These are phyloP conservation scores for Blastobasis adustella DNA, from an alignment of 2,888 invertebrate genomes.

Conservation along the genomic window DNA sequence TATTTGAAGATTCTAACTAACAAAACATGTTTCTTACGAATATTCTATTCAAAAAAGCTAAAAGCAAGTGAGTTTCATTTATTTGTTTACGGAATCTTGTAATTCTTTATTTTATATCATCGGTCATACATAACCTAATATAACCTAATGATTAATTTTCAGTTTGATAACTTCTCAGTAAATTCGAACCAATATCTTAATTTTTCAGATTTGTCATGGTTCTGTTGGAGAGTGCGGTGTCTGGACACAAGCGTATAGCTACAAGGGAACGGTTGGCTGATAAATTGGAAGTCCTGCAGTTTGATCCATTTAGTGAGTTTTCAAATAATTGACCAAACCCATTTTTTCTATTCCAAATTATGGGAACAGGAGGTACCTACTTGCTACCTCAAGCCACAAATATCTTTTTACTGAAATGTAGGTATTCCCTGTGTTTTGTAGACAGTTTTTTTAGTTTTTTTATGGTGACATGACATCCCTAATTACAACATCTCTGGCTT, in stretches of 20 bases:
- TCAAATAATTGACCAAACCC: too few species aligned
- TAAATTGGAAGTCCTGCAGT: slow-evolving; percentile 83
- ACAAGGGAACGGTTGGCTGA: slow-evolving; percentile 84
- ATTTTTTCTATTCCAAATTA: too few species aligned
- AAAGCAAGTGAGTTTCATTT: slow-evolving; percentile 80
- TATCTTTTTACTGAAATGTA: too few species aligned
- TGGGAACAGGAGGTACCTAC: too few species aligned
- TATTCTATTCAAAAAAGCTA: slow-evolving; percentile 80
- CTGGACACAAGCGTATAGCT: slow-evolving; percentile 80
- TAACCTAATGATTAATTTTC: neutral
- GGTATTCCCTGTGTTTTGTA: too few species aligned
- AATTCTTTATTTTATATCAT: neutral
- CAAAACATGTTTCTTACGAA: slow-evolving; percentile 80
- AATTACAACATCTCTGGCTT: too few species aligned
- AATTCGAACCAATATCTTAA: too few species aligned
- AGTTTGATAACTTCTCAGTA: too few species aligned
- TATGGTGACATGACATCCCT: too few species aligned
- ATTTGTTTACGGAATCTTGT: neutral
- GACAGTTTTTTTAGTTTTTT: too few species aligned
- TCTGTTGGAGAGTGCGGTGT: slow-evolving; percentile 84
- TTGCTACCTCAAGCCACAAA: too few species aligned
- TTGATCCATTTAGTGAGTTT: slow-evolving; percentile 87
- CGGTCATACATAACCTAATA: slow-evolving; percentile 1
- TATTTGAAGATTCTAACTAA: neutral
- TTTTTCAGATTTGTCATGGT: slow-evolving; percentile 84